A percentile compares a stretch with the other conserved stretches of the same genome.
phyloP scores from a whole-genome alignment of 2,888 invertebrate genomes.

The Metacarcinus magister region DNA sequence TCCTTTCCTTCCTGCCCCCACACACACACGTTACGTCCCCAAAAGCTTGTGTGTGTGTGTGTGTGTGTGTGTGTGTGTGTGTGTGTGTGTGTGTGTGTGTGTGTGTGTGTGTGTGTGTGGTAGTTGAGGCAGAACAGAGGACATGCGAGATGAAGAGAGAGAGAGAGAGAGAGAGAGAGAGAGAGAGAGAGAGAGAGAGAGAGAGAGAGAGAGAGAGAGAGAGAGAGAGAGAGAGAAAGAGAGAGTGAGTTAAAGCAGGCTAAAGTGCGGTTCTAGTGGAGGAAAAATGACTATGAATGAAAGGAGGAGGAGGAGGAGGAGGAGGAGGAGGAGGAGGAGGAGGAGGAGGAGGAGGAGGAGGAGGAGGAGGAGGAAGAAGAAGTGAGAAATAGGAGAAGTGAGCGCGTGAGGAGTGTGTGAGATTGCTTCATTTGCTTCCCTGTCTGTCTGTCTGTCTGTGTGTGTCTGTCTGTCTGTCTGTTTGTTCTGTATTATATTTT shows the following conservation, averaged over 20 bases:
- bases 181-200: slow-evolving; percentile 26
- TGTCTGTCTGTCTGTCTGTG: too few relatives aligned
- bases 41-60: background rate
- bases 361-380: background rate
- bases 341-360: slow-evolving; percentile 26
- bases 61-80: background rate
- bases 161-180: slow-evolving; percentile 26
- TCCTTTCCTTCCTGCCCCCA: background rate
- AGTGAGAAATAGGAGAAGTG: too few relatives aligned
- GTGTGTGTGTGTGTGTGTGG: background rate
- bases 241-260: background rate
- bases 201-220: slow-evolving; percentile 26
- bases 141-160: background rate
- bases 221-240: slow-evolving; percentile 26
- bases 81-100: slow-evolving; percentile 26
- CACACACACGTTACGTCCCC: background rate
- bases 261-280: too few relatives aligned
- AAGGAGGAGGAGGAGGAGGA: background rate
- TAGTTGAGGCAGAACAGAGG: background rate
- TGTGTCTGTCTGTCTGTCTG: background rate
- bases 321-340: slow-evolving; percentile 26
- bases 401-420: too few relatives aligned
- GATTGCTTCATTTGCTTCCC: too few relatives aligned
- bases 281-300: too few relatives aligned
- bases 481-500: background rate